These are phyloP conservation scores for Trachops cirrhosus DNA, from an alignment of 2,797 vertebrate species.

Conservation along the genomic window DNA sequence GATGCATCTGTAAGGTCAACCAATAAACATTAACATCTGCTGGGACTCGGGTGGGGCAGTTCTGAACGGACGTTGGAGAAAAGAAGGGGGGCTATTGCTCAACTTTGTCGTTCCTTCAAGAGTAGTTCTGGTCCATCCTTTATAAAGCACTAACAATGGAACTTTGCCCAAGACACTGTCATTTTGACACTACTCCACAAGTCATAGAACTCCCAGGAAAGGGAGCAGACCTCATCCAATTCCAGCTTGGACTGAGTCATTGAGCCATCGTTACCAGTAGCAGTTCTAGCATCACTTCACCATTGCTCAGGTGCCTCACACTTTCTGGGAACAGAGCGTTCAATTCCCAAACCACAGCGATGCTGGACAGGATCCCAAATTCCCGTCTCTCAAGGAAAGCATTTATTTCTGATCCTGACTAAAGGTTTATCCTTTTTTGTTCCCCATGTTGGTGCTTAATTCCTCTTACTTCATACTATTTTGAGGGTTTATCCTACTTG, in stretches of 20 bases:
- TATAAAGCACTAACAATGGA: background rate
- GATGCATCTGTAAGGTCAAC: background rate
- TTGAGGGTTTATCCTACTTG: background rate
- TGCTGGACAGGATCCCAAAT: background rate
- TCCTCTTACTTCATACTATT: background rate
- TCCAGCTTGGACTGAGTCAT: background rate
- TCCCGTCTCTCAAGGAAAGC: background rate
- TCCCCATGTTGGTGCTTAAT: background rate
- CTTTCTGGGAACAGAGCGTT: background rate
- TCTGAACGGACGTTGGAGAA: constrained; percentile 27
- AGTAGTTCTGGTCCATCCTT: background rate
- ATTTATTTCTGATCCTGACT: background rate
- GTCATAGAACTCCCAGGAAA: background rate
- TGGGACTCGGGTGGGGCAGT: background rate
- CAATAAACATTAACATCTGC: background rate
- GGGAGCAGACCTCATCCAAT: background rate
- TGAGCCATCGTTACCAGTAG: background rate
- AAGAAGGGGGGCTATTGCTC: background rate
- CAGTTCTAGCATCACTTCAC: background rate
- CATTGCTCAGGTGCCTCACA: background rate
- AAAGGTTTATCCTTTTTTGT: background rate
- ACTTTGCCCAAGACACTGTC: background rate
- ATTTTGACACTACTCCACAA: background rate
- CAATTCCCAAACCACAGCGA: background rate
- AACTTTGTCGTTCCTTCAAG: background rate